Evolutionary conservation across 2,888 invertebrate genomes (phyloP).

Genomic region (Clusia tigrina): DNA sequence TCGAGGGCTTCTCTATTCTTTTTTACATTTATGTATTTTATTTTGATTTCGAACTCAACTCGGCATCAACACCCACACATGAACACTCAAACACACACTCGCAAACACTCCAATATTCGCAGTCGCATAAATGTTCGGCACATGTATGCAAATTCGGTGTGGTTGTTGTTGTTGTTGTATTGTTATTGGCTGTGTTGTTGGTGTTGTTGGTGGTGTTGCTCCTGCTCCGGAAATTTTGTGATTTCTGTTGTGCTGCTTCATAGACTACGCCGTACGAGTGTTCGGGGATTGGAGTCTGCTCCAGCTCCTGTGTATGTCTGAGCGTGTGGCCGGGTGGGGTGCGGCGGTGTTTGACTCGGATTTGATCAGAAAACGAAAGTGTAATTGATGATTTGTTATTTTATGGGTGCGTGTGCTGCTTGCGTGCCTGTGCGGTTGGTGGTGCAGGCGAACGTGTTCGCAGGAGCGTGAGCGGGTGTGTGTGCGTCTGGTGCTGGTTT

Average conservation of each 20-base stretch:
- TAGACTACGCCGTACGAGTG: too few species aligned
- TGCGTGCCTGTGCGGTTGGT: conserved; percentile 37
- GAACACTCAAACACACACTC: too few species aligned
- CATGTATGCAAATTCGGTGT: conserved; percentile 18
- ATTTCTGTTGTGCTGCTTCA: not conserved
- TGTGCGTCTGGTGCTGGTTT: not conserved
- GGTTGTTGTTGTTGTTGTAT: conserved; percentile 21
- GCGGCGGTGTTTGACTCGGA: not conserved
- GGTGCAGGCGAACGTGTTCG: conserved; percentile 33
- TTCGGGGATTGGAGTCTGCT: too few species aligned
- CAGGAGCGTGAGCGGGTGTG: conserved; percentile 15
- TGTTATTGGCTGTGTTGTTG: conserved; percentile 37
- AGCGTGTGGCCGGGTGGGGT: conserved; percentile 35
- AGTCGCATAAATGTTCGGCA: too few species aligned
- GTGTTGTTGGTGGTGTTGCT: not conserved
- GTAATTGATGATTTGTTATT: conserved; percentile 29
- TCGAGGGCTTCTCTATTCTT: not conserved
- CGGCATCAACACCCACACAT: too few species aligned
- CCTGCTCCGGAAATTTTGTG: not conserved
- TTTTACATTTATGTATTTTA: not conserved
- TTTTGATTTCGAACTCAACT: too few species aligned
- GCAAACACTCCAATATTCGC: too few species aligned
- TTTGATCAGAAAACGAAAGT: not conserved
- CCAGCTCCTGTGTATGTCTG: not conserved
- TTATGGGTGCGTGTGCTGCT: conserved; percentile 42